phyloP scores from a whole-genome alignment of 2,888 invertebrate species.

The Phrixothrix hirtus region DNA sequence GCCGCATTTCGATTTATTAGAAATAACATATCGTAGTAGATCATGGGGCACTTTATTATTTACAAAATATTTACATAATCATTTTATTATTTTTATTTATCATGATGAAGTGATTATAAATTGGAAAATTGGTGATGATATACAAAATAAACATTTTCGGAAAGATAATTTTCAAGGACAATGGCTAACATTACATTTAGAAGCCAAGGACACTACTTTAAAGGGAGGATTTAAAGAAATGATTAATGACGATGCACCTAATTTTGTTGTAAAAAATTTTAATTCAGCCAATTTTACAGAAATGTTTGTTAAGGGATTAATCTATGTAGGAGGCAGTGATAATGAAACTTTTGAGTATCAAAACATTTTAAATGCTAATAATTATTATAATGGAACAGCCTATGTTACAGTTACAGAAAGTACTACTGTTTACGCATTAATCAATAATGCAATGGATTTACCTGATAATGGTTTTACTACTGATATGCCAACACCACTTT shows the following conservation, averaged over 20 bases:
- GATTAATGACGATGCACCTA: slow-evolving; percentile 59
- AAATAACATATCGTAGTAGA: slow-evolving; percentile 67
- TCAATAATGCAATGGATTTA: slow-evolving; percentile 49
- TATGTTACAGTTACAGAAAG: slow-evolving; percentile 46
- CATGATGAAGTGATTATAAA: slow-evolving; percentile 70
- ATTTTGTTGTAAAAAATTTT: slow-evolving; percentile 57
- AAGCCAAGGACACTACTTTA: slow-evolving; percentile 55
- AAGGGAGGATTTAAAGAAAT: slow-evolving; percentile 59
- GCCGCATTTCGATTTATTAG: slow-evolving; percentile 56
- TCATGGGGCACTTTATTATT: slow-evolving; percentile 79
- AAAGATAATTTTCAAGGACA: slow-evolving; percentile 66
- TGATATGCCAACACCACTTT: slow-evolving; percentile 41
- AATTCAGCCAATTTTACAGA: slow-evolving; percentile 59
- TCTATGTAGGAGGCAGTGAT: slow-evolving; percentile 59
- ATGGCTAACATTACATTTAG: slow-evolving; percentile 67
- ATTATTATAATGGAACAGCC: slow-evolving; percentile 46
- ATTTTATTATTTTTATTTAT: slow-evolving; percentile 73
- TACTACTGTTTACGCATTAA: slow-evolving; percentile 46
- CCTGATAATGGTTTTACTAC: slow-evolving; percentile 39
- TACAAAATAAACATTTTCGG: slow-evolving; percentile 59
- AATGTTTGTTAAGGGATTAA: slow-evolving; percentile 58
- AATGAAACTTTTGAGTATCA: slow-evolving; percentile 50
- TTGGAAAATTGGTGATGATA: slow-evolving; percentile 62
- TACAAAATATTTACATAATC: slow-evolving; percentile 61
- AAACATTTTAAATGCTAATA: slow-evolving; percentile 44